These are phyloP conservation scores for Genyomyrus donnyi DNA, from an alignment of 2,113 vertebrate species.

Conservation along the genomic window DNA sequence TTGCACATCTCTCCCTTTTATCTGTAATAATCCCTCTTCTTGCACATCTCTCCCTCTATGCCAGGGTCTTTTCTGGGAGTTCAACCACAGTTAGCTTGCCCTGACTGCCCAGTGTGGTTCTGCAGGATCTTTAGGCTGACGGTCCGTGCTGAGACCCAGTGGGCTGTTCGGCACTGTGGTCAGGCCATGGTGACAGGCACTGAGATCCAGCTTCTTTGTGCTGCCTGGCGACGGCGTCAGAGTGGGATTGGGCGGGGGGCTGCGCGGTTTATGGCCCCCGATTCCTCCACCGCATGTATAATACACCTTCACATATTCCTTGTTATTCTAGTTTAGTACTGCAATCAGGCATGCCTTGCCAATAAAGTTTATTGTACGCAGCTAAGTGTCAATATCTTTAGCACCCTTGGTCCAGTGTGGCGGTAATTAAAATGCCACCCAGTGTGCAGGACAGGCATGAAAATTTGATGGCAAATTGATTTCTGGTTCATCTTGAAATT, in stretches of 20 bases:
- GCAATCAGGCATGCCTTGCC: slow-evolving; percentile 95
- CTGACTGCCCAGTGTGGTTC: background rate
- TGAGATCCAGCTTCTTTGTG: background rate
- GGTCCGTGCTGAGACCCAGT: background rate
- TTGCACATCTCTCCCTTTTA: background rate
- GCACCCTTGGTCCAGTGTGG: slow-evolving; percentile 83
- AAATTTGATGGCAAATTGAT: slow-evolving; percentile 92
- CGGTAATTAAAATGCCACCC: slow-evolving; percentile 98
- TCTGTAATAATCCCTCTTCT: background rate
- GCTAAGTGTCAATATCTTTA: slow-evolving; percentile 97
- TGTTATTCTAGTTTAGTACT: slow-evolving; percentile 95
- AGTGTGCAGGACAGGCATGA: slow-evolving; percentile 80
- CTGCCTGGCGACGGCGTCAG: background rate
- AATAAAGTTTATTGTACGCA: slow-evolving; percentile 99
- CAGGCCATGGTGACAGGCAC: background rate
- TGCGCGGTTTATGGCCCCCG: slow-evolving; percentile 19
- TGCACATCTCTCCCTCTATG: background rate
- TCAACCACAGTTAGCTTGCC: background rate
- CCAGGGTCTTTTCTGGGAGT: background rate
- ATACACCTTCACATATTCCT: slow-evolving; percentile 75
- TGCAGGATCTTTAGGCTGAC: background rate
- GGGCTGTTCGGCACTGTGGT: background rate
- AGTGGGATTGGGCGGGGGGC: background rate
- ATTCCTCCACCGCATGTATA: slow-evolving; percentile 9
- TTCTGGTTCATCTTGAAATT: slow-evolving; percentile 91